Evolutionary conservation across 2,113 vertebrate species (phyloP), one percentile per base, ranked within the genome.

Genomic region (Anseranas semipalmata): DNA sequence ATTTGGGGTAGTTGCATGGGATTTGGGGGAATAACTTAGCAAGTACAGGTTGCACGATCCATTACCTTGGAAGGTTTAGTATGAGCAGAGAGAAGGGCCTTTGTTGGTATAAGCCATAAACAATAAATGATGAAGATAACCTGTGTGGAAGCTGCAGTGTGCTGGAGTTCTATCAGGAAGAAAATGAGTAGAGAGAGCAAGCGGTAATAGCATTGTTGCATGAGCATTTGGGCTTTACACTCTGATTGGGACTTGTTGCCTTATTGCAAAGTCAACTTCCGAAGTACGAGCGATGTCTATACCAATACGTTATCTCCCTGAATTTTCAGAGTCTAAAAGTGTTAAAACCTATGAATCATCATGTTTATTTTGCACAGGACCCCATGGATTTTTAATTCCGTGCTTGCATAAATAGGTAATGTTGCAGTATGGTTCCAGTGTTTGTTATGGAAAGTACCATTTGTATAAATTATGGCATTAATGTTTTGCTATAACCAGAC

Each of bases 371-470:
- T 94, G 52, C 65, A 79, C 60, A 58, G 46, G 60, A 88, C 46
- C 13, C 39, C 28, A 45, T 2, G 8, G 43, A n/a, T 79, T 88
- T 95, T 85, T 84, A 81, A 90, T n/a, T 86, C 28, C 39, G 28
- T 41, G 24, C 45, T 90, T 81, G 46, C 48, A 39, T 84, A 75
- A 90, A 81, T 52, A 74, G 65, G 73, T 90, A 48, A 87, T 39
- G 17, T 68, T 87, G 62, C 50, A 0, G 48, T 74, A 75, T 80
- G 39, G 39, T 87, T 94, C 55, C 68, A 72, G 52, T 90, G 80
- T 89, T 94, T 97, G 86, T 95, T 84, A 75, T 65, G 94, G 88
- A 75, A 96, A 97, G 83, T 87, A 93, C 86, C 91, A 81, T 68
- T 92, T 87, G 20, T 94, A 52, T 95, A 87, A 89, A 85, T 95